phyloP scores from a whole-genome alignment of 2,113 vertebrate genomes.

The Alligator mississippiensis region DNA sequence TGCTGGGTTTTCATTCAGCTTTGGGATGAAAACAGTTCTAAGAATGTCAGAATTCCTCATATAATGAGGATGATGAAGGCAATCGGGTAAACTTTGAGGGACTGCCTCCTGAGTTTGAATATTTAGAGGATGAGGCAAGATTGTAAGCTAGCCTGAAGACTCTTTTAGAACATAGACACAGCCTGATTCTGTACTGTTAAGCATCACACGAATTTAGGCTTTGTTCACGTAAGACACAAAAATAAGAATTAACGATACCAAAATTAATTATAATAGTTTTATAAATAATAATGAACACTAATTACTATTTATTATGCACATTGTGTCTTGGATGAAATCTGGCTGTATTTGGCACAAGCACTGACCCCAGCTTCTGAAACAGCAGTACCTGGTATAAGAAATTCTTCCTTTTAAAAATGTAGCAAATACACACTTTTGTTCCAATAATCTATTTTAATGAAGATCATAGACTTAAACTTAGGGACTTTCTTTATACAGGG shows the following conservation, averaged over 20 bases:
- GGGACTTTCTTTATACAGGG: rapidly evolving
- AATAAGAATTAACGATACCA: slow-evolving; percentile 42
- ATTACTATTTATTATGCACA: slow-evolving; percentile 59
- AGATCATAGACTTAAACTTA: background rate
- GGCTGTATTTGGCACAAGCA: slow-evolving; percentile 43
- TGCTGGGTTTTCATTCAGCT: background rate
- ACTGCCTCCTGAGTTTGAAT: background rate
- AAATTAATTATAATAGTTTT: slow-evolving; percentile 46
- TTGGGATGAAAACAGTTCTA: background rate
- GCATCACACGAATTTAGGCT: background rate
- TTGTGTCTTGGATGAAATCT: slow-evolving; percentile 71
- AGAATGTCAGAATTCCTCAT: background rate
- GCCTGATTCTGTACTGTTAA: background rate
- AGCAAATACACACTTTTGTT: background rate
- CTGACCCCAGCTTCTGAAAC: slow-evolving; percentile 69
- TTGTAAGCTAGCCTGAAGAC: background rate
- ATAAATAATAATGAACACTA: slow-evolving; percentile 74
- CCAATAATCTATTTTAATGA: background rate
- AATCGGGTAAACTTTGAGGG: background rate
- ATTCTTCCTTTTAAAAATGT: slow-evolving; percentile 24
- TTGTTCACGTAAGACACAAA: background rate
- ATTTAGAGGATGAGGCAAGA: background rate
- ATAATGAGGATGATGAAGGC: background rate
- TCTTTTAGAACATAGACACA: background rate
- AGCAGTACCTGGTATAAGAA: slow-evolving; percentile 53